A percentile compares a stretch with the other conserved stretches of the same genome.
These are phyloP conservation scores for Caenorhabditis panamensis DNA, from an alignment of 2,888 invertebrate genomes.

Conservation along the genomic window DNA sequence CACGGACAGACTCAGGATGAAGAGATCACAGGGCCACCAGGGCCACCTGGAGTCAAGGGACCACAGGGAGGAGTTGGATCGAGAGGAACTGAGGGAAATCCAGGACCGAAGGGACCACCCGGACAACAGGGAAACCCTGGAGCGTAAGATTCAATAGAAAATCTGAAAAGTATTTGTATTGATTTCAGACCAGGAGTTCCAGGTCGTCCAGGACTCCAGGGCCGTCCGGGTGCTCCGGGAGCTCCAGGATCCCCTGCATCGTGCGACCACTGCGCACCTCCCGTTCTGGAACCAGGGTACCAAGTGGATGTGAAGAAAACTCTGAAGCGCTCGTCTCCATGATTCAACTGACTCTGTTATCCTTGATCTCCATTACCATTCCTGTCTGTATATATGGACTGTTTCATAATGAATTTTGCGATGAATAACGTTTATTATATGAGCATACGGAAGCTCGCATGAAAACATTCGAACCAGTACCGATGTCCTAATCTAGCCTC, in stretches of 20 bases:
- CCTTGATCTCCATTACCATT: conserved; percentile 27
- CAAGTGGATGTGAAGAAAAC: conserved; percentile 51
- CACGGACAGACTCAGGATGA: conserved; percentile 25
- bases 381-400: conserved; percentile 44
- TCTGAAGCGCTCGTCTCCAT: conserved; percentile 47
- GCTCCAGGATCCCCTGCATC: conserved; percentile 46
- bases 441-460: no score
- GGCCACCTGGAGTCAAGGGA: conserved; percentile 47
- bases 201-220: conserved; percentile 56
- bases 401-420: not conserved
- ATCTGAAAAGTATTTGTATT: not conserved
- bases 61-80: conserved; percentile 49
- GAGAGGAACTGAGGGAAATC: conserved; percentile 49
- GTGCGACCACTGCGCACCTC: conserved; percentile 61
- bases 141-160: conserved; percentile 19
- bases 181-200: conserved; percentile 47
- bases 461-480: no score
- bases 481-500: no score
- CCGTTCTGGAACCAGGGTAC: conserved; percentile 60
- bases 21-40: conserved; percentile 52
- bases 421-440: no score
- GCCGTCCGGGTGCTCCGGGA: conserved; percentile 48
- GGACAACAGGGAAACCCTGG: conserved; percentile 52
- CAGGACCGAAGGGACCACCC: conserved; percentile 57
- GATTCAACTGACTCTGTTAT: conserved; percentile 25